These are phyloP conservation scores for Nasonia oneida DNA, from an alignment of 2,888 invertebrate species.

Conservation along the genomic window DNA sequence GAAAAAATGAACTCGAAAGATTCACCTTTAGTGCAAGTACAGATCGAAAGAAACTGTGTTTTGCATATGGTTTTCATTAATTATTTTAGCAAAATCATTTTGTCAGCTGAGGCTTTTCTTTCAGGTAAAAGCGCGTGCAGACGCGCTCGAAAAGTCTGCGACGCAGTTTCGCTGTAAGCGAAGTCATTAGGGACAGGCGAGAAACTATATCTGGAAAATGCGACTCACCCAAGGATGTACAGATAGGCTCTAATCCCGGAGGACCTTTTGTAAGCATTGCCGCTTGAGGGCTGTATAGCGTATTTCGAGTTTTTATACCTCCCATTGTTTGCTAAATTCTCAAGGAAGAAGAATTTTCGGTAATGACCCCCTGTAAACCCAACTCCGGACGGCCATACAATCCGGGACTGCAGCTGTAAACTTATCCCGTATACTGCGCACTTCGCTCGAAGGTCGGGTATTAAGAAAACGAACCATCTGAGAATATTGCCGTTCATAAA, in stretches of 20 bases:
- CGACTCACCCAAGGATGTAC: neutral
- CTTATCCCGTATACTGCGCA: neutral
- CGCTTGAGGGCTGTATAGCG: neutral
- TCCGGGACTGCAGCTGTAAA: neutral
- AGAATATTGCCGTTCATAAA: neutral
- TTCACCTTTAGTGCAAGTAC: neutral
- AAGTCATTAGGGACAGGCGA: too few species aligned
- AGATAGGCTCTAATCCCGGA: neutral
- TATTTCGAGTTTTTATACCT: neutral
- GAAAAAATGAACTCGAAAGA: slow-evolving; percentile 25
- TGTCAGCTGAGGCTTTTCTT: too few species aligned
- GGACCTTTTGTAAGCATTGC: neutral
- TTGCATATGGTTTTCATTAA: too few species aligned
- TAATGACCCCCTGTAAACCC: neutral
- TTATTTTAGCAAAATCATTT: too few species aligned
- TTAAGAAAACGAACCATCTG: neutral
- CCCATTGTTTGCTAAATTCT: neutral
- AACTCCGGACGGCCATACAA: neutral
- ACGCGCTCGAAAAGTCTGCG: too few species aligned
- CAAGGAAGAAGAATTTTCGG: neutral
- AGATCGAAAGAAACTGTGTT: too few species aligned
- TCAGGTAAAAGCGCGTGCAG: too few species aligned
- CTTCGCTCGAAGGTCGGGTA: neutral
- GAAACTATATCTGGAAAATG: too few species aligned
- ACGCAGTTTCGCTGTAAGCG: too few species aligned